Evolutionary conservation across 2,797 vertebrate genomes (phyloP), one percentile per base, ranked within the genome.

Genomic region (Peromyscus aztecus): DNA sequence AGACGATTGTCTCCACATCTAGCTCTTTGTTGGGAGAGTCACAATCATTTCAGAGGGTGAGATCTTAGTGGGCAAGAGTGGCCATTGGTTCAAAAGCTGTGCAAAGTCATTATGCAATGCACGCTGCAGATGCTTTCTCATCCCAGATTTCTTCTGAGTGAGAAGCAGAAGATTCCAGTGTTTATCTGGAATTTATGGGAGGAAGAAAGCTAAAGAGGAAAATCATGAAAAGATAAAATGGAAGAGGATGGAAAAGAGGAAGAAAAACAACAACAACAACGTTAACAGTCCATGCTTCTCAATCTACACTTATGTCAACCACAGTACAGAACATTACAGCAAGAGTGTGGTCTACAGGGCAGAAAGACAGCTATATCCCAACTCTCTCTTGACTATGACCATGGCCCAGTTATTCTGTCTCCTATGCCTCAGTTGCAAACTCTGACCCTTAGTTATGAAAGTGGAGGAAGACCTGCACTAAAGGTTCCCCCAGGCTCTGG

Each of bases 21-120:
- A 90, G 40, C 71, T 59, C 65, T 87, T 95, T 96, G 75, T 85
- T 82, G 84, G 93, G 37, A 81, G 69, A 85, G 83, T 85, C 81
- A 77, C 37, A 81, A 43, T 94, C 57, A 94, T 88, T 94, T 94
- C 88, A 21, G 86, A 94, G 89, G 49, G 55, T 69, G 59, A 90
- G 89, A 4, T 77, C 46, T 94, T 71, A 43, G 77, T 19, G 63
- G 29, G 19, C 16, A 73, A 90, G 59, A 85, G 55, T 46, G 71
- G 75, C 59, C 89, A 71, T 1, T 21, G 69, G 37, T 46, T 90
- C 75, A 67, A 94, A 91, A 91, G 37, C 73, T 78, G 43, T 77
- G 49, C 27, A 16, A 85, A 83, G 37, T n/a, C 34, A 87, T 89
- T 88, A 93, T 75, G 55, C 24, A 94, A 73, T 59, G 43, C 7